Base-by-base conservation (phyloP, 2,888 invertebrate species). In the Odontomyia ornata region DNA sequence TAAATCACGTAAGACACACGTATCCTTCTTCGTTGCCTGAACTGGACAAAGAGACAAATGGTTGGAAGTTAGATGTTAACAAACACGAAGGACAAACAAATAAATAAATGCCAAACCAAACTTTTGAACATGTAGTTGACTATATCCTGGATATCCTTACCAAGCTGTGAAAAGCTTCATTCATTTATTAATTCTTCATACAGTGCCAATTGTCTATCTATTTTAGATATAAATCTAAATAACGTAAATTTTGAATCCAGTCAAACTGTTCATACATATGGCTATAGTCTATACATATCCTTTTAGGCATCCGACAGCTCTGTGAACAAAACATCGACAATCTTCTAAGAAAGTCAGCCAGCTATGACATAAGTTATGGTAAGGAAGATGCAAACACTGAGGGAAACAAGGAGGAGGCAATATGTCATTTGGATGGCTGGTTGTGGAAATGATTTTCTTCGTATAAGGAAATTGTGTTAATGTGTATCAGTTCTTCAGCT, bases 391-490 rank as follows among this genome's bases (percentile, higher is more conserved):
- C 36, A 65, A 72, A 56, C 27, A 72, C n/a, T 5, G 36, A 9
- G 36, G 9, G 36, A 36, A 36, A 36, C 3, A 36, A 3, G 28
- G 30, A 15, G 52, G 27, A 52, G 27, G 56, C 56, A 72, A 72
- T 72, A 72, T 72, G 71, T 72, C 71, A 56, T 72, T 72, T 27
- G 56, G 13, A 30, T 18, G 65, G 9, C 25, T 67, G 67, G 13
- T 43, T 52, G n/a, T 72, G 27, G n/a, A 56, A 72, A 56, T 52
- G 56, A 72, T 56, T 72, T 65, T 56, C 30, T 28, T 52, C 28
- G 9, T 36, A 21, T 72, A 72, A 72, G 71, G 71, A 72, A 21
- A 72, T 72, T 56, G 71, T 72, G 71, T 72, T 72, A 72, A 72
- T 72, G 71, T 28, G 71, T 28, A 72, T 72, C 71, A 56, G 56